Evolutionary conservation across 2,888 invertebrate genomes (phyloP), one percentile per base, ranked within the genome.

Genomic region (Dusona sp.): DNA sequence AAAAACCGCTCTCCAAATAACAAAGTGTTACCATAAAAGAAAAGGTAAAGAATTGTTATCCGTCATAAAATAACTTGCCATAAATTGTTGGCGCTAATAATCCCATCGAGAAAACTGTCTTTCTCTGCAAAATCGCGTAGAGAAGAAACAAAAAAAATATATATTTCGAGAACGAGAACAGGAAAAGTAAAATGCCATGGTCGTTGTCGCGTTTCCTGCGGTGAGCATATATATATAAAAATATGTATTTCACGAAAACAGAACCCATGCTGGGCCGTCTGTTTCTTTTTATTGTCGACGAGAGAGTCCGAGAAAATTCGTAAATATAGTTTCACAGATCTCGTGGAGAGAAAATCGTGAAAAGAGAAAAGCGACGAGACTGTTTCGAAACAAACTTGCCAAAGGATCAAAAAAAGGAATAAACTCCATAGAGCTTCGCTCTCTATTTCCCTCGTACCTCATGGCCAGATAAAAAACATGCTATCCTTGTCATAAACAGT

Each of bases 211-310:
- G 65, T 77, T 67, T 36, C 22, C 19, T 25, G 36, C 25, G 38
- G 68, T 54, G 54, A 61, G 54, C 67, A 54, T 2, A 42, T 42
- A 3, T 16, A 67, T 16, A 25, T 4, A 33, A 19, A 33, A 19
- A 51, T 11, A 29, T 54, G 42, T 61, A 29, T 61, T 29, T 61
- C 29, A 61, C 13, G 29, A 61, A 70, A 45, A 79, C 51, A 45
- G 80, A 65, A 19, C 48, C 36, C 61, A 72, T 54, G 36, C 54
- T 16, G 70, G 36, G 25, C 36, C 79, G 57, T 83, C 70, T 75
- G 72, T 83, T 83, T 77, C 75, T 51, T 83, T 86, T 83, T 83
- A 83, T 83, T 72, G n/a, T 75, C 54, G 51, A 70, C 19, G 51
- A 65, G 72, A 73, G 38, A 73, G 65, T 67, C 64, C 74, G 72